These are phyloP conservation scores for Apodemus sylvaticus DNA, from an alignment of 2,113 vertebrate genomes.

Conservation along the genomic window DNA sequence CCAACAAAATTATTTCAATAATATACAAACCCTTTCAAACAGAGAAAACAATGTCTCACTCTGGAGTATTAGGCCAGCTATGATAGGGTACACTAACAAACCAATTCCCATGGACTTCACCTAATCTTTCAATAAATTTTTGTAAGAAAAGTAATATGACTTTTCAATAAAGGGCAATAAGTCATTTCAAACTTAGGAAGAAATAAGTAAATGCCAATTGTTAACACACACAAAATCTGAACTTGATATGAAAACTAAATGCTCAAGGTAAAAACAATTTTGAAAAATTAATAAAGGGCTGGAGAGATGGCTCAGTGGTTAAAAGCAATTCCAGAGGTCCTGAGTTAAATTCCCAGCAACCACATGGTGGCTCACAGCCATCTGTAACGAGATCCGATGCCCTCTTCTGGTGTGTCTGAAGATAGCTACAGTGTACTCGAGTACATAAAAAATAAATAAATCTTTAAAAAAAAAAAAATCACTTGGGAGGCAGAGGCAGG, in stretches of 20 bases:
- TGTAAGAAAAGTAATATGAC: neutral
- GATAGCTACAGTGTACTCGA: too few species aligned
- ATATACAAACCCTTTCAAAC: neutral
- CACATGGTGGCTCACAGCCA: too few species aligned
- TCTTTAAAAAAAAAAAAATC: too few species aligned
- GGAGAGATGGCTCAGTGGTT: too few species aligned
- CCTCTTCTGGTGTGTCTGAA: too few species aligned
- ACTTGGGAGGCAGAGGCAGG: too few species aligned
- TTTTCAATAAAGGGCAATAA: conserved; percentile 6
- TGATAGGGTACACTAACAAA: neutral
- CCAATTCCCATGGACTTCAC: neutral
- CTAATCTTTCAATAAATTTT: neutral
- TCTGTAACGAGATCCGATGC: too few species aligned
- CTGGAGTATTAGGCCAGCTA: neutral
- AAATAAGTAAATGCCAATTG: neutral
- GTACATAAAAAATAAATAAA: too few species aligned
- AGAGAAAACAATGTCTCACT: neutral
- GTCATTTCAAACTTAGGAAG: neutral
- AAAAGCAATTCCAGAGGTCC: too few species aligned
- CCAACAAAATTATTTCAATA: conserved; percentile 20
- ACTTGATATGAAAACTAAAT: neutral
- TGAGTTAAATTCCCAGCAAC: too few species aligned
- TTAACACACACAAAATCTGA: neutral
- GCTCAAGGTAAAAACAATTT: neutral
- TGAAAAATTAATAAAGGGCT: neutral